These are phyloP conservation scores for Galago senegalensis DNA, from an alignment of 2,797 vertebrate genomes.

Conservation along the genomic window DNA sequence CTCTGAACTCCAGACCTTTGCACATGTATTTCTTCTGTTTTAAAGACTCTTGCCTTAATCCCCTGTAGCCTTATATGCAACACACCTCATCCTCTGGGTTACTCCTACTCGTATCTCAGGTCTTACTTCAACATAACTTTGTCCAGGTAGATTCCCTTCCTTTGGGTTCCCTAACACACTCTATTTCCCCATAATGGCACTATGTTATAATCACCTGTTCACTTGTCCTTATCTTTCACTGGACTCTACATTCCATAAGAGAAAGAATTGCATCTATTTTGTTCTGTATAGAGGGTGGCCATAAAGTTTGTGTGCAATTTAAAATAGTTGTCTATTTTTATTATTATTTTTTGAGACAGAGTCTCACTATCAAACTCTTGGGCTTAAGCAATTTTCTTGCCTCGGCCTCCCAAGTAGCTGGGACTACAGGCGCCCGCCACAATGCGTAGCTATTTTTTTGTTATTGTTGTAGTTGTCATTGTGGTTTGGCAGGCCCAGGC, in stretches of 20 bases:
- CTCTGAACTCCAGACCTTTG: conserved; percentile 50
- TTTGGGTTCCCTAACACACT: neutral
- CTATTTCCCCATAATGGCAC: neutral
- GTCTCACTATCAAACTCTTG: too few relatives aligned
- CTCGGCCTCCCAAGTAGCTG: too few relatives aligned
- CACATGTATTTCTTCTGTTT: conserved; percentile 47
- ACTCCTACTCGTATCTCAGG: neutral
- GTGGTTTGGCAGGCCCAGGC: too few relatives aligned
- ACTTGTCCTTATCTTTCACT: neutral
- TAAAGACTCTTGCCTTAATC: conserved; percentile 61
- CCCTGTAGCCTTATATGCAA: neutral
- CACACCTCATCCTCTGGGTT: neutral
- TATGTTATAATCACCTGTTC: neutral
- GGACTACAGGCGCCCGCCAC: too few relatives aligned
- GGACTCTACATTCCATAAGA: neutral
- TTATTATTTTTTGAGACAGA: too few relatives aligned
- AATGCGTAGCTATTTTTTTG: too few relatives aligned
- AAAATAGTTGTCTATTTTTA: too few relatives aligned
- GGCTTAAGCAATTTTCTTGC: too few relatives aligned
- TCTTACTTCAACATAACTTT: neutral
- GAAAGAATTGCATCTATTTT: conserved; percentile 6
- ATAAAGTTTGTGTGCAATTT: too few relatives aligned
- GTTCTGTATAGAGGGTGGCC: neutral
- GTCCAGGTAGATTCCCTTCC: neutral
- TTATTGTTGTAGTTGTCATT: too few relatives aligned